A percentile compares a stretch with the other conserved stretches of the same genome.
Evolutionary conservation across 2,113 vertebrate genomes (phyloP).

Genomic region (Mormyrus lacerda): DNA sequence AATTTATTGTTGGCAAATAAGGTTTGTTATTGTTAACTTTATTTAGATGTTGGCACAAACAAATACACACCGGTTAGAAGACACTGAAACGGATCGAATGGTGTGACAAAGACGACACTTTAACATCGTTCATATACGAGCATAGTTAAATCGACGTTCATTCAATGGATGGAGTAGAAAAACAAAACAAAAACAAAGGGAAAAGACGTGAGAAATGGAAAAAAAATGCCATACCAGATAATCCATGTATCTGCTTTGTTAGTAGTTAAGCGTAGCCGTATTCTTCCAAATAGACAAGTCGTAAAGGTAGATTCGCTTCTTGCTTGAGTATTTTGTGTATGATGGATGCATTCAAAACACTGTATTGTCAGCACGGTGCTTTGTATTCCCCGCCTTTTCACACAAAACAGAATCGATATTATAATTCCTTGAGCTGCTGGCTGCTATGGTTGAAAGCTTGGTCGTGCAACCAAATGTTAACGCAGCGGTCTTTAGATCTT

Average conservation of each 20-base stretch:
- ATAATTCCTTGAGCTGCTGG: conserved; percentile 13
- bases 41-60: neutral
- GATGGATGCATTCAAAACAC: conserved; percentile 26
- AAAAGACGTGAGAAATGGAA: neutral
- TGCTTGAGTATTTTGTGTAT: conserved; percentile 13
- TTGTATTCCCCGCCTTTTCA: conserved; percentile 59
- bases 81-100: neutral
- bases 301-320: conserved; percentile 3
- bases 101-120: neutral
- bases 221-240: conserved; percentile 56
- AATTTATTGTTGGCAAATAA: neutral
- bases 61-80: neutral
- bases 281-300: conserved; percentile 12
- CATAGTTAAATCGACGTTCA: neutral
- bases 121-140: neutral
- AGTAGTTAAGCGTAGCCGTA: neutral
- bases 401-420: conserved; percentile 33
- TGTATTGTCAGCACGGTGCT: conserved; percentile 40
- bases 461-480: neutral
- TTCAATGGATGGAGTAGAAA: neutral
- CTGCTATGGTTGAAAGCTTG: neutral
- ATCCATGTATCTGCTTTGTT: conserved; percentile 56
- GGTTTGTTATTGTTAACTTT: neutral
- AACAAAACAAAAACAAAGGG: neutral
- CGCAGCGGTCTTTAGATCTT: neutral